Conservation (phyloP, 2,113 vertebrate genomes). For the Romanogobio albipinnatus region DNA sequence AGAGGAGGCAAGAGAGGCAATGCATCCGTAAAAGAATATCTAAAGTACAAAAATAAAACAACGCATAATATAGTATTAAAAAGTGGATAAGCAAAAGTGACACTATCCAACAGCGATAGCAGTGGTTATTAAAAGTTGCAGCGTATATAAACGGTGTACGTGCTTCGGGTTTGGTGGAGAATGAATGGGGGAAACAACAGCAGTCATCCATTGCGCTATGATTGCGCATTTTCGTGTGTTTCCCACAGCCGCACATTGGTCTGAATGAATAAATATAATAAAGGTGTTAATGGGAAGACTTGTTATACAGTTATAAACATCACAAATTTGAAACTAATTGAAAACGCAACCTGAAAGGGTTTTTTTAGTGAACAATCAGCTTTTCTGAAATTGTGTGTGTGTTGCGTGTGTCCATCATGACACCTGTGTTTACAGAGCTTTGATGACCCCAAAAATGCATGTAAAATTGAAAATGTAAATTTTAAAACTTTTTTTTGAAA, state of each 20-base stretch:
- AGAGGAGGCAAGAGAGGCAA: background rate
- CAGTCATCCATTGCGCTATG: background rate
- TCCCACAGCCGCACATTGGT: background rate
- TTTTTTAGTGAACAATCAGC: background rate
- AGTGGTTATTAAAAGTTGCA: no score
- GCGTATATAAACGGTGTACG: no score
- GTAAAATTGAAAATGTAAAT: no score
- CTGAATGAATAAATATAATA: background rate
- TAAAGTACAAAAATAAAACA: background rate
- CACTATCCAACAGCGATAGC: no score
- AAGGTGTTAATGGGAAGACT: background rate
- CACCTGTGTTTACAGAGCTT: background rate
- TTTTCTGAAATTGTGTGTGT: background rate
- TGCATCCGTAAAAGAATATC: background rate
- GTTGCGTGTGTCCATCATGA: background rate
- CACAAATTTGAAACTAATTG: background rate
- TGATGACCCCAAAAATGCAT: background rate
- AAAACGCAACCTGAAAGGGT: background rate
- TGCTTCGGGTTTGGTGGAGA: background rate
- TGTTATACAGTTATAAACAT: background rate
- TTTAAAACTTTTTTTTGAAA: background rate
- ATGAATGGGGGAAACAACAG: background rate
- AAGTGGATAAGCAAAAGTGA: no score
- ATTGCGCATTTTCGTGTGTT: background rate
- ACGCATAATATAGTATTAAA: background rate